Evolutionary conservation across 2,113 vertebrate genomes (phyloP), one percentile per base, ranked within the genome.

Genomic region (Indicator maculatus): DNA sequence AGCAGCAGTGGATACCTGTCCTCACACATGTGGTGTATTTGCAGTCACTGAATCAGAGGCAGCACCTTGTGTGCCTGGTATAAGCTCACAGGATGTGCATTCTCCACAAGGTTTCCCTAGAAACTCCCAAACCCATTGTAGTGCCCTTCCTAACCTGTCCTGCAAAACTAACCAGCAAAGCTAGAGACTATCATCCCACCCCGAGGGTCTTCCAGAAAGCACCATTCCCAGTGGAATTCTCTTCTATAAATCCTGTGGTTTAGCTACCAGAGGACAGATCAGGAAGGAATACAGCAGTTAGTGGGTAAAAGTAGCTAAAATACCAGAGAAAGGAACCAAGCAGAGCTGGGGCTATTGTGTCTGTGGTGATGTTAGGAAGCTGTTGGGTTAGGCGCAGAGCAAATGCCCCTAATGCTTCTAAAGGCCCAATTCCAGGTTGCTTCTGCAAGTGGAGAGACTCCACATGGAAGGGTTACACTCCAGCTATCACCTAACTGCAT

Each of bases 351-450:
- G 30, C 24, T 59, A 9, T 50, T 77, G 28, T 39, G 6, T 9
- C 38, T 80, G 5, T 0, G 7, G 50, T 12, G 24, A 44, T 65
- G 19, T 8, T 5, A 28, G 30, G 44, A 73, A 66, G 41, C 64
- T 71, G 20, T 16, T 82, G 56, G 67, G 73, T 90, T 61, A 80
- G 67, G 50, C 53, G 63, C 73, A 82, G 20, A 59, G 16, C 13
- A 27, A 64, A 77, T 0, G 0, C 3, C 72, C 0, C 0, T 9
- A 38, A 44, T 3, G 1, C 39, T 71, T 53, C 8, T 10, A 45
- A 74, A 88, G 58, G 41, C 47, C 36, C 1, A 0, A 6, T 36
- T 94, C 65, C 83, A 73, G 73, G 39, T 28, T 50, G 50, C 66
- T 72, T 56, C 85, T 23, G 2, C 50, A 65, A 58, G 30, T 2